Evolutionary conservation across 2,888 invertebrate species (phyloP).

Genomic region (Ichneumon xanthorius): DNA sequence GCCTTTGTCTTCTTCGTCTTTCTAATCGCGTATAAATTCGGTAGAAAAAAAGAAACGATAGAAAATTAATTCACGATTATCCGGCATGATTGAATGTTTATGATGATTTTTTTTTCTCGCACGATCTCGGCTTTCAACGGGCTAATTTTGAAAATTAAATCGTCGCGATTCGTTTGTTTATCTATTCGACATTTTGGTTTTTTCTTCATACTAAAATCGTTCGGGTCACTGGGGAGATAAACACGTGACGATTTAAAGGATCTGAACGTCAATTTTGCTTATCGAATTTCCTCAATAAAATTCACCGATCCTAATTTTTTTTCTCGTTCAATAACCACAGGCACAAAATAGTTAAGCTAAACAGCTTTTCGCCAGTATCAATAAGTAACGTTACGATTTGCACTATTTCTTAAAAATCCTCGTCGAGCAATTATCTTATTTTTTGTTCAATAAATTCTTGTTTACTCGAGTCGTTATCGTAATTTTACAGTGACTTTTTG

Average conservation of each 20-base stretch:
- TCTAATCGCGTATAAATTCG: conserved; percentile 36
- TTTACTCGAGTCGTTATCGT: conserved; percentile 48
- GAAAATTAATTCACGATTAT: conserved; percentile 46
- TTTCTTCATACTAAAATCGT: conserved; percentile 4
- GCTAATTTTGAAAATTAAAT: conserved; percentile 37
- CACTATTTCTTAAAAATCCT: conserved; percentile 64
- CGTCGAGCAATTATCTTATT: conserved; percentile 21
- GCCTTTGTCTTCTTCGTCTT: conserved; percentile 9
- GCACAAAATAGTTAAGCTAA: conserved; percentile 79
- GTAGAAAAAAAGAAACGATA: conserved; percentile 30
- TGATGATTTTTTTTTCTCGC: conserved; percentile 28
- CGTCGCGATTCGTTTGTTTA: conserved; percentile 9
- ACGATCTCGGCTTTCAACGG: conserved; percentile 64
- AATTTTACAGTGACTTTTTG: conserved; percentile 2
- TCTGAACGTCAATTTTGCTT: conserved; percentile 6
- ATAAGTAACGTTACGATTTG: conserved; percentile 73
- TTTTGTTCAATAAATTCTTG: no score
- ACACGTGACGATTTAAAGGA: conserved; percentile 30
- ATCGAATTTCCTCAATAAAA: neutral
- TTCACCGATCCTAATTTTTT: neutral
- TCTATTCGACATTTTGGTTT: neutral
- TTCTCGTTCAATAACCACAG: conserved; percentile 71
- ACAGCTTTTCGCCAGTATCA: conserved; percentile 72
- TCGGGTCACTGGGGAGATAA: conserved; percentile 9
- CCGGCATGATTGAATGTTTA: conserved; percentile 56